phyloP scores from a whole-genome alignment of 2,113 vertebrate species.

The Elephantulus edwardii region DNA sequence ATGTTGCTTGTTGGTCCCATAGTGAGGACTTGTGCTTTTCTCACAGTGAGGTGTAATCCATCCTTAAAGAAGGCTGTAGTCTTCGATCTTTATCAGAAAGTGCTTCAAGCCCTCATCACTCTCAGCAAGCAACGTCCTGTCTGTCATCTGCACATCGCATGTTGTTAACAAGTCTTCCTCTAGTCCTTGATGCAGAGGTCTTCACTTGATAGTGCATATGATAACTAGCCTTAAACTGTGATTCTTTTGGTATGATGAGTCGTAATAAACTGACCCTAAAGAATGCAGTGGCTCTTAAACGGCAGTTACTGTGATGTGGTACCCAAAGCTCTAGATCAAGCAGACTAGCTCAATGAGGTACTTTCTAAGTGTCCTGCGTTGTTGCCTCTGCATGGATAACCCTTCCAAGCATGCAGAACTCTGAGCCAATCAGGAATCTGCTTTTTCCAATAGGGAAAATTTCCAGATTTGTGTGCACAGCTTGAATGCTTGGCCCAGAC shows the following conservation, averaged over 20 bases:
- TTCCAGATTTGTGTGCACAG: neutral
- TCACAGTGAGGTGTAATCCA: neutral
- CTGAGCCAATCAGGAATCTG: neutral
- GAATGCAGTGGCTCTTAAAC: conserved; percentile 68
- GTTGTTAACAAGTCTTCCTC: neutral
- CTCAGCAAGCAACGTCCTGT: neutral
- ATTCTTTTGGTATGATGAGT: conserved; percentile 75
- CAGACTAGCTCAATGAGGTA: neutral
- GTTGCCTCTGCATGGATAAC: neutral
- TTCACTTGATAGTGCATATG: neutral
- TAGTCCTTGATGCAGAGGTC: neutral
- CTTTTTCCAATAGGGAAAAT: neutral
- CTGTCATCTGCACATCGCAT: neutral
- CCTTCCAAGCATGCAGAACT: neutral
- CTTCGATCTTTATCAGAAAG: neutral
- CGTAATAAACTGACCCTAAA: conserved; percentile 73
- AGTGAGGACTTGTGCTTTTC: neutral
- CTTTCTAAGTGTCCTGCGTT: neutral
- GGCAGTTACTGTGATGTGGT: conserved; percentile 54
- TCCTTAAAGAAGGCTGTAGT: neutral
- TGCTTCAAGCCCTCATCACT: neutral
- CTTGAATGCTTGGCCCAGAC: neutral
- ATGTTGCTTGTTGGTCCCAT: neutral
- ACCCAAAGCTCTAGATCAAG: neutral
- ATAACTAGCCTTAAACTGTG: conserved; percentile 80